Evolutionary conservation across 1,140 invertebrate genomes (phyloP).

Genomic region (Leptinotarsa lineolata): DNA sequence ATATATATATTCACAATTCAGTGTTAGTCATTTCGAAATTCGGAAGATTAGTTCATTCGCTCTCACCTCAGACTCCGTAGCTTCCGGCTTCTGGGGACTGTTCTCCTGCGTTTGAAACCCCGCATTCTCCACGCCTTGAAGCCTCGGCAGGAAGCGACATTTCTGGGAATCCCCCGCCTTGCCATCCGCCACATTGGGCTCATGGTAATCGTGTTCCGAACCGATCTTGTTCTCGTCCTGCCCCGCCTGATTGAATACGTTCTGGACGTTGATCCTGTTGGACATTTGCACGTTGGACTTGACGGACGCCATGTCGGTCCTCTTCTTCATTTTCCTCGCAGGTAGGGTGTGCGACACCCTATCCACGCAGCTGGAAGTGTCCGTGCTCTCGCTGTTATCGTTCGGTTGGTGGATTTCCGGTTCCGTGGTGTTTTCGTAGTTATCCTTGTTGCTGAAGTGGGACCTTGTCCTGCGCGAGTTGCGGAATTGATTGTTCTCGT

Average conservation of each 20-base stretch:
- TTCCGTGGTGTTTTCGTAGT: slow-evolving; percentile 56
- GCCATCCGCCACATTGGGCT: slow-evolving; percentile 42
- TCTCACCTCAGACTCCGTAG: slow-evolving; percentile 72
- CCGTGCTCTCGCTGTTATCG: slow-evolving; percentile 54
- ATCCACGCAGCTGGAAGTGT: slow-evolving; percentile 55
- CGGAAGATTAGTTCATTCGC: not conserved
- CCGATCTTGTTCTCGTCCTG: slow-evolving; percentile 38
- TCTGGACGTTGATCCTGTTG: slow-evolving; percentile 57
- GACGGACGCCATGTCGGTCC: slow-evolving; percentile 57
- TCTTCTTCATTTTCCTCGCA: slow-evolving; percentile 60
- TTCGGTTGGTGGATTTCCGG: slow-evolving; percentile 54
- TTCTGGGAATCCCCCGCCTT: slow-evolving; percentile 40
- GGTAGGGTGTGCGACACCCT: slow-evolving; percentile 59
- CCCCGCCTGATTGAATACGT: slow-evolving; percentile 50
- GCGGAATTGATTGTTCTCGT: slow-evolving; percentile 46
- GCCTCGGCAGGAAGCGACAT: slow-evolving; percentile 54
- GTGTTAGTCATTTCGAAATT: too few relatives aligned
- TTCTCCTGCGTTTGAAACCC: slow-evolving; percentile 66
- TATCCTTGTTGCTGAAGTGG: slow-evolving; percentile 51
- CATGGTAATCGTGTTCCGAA: slow-evolving; percentile 50
- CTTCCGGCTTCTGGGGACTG: slow-evolving; percentile 61
- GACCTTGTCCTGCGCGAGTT: slow-evolving; percentile 32
- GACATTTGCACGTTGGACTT: slow-evolving; percentile 55
- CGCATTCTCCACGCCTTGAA: slow-evolving; percentile 68
- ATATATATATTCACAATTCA: too few relatives aligned